Evolutionary conservation across 2,888 invertebrate species (phyloP).

Genomic region (Octonoba sinensis): DNA sequence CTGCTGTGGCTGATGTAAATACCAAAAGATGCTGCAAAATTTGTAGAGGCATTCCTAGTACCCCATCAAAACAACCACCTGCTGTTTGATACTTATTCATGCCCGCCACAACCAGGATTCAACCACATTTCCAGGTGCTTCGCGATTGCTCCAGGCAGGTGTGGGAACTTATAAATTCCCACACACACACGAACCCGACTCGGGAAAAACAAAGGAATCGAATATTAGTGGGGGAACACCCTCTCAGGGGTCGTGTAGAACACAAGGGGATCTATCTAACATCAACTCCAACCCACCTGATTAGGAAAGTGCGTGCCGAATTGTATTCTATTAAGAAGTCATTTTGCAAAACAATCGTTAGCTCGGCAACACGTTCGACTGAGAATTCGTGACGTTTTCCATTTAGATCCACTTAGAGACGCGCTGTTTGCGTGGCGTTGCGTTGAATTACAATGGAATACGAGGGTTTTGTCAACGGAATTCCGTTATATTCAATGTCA

Average conservation of each 20-base stretch:
- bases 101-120: too few species aligned
- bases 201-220: constrained; percentile 33
- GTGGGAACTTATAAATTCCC: constrained; percentile 11
- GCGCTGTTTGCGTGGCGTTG: too few species aligned
- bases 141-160: constrained; percentile 7
- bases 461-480: too few species aligned
- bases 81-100: too few species aligned
- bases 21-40: too few species aligned
- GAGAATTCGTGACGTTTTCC: constrained; percentile 39
- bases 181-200: constrained; percentile 28
- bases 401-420: constrained; percentile 18
- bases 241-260: not conserved
- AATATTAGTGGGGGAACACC: not conserved
- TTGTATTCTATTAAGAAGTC: constrained; percentile 52
- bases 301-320: constrained; percentile 42
- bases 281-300: constrained; percentile 39
- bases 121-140: not conserved
- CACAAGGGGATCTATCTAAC: constrained; percentile 15
- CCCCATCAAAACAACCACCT: too few species aligned
- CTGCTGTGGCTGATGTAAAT: too few species aligned
- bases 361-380: constrained; percentile 16
- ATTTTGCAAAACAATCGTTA: constrained; percentile 43
- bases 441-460: too few species aligned
- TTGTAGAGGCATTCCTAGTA: too few species aligned
- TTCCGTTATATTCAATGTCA: too few species aligned